These are phyloP conservation scores for Thalpophila matura DNA, from an alignment of 2,888 invertebrate genomes.

Conservation along the genomic window DNA sequence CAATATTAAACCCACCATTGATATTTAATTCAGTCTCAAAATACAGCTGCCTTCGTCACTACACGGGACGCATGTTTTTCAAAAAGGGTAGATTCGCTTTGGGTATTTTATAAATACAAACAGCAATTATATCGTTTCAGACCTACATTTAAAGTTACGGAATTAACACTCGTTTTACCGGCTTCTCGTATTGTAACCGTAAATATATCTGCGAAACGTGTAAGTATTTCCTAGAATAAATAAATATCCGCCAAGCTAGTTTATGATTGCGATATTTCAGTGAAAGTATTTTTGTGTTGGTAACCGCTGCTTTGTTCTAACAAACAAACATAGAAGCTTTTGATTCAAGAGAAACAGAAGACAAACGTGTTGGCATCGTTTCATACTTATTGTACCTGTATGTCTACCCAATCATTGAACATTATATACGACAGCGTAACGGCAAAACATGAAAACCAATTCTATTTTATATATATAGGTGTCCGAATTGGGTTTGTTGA, in stretches of 20 bases:
- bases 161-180: conserved; percentile 9
- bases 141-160: conserved; percentile 20
- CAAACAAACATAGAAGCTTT: conserved; percentile 69
- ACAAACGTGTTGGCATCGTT: conserved; percentile 69
- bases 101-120: conserved; percentile 41
- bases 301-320: conserved; percentile 71
- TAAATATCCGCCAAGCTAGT: conserved; percentile 75
- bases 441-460: conserved; percentile 27
- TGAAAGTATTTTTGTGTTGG: conserved; percentile 80
- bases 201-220: conserved; percentile 70
- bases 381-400: conserved; percentile 65
- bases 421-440: conserved; percentile 12
- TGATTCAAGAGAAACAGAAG: conserved; percentile 72
- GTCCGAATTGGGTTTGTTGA: conserved; percentile 46
- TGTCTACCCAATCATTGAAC: conserved; percentile 24
- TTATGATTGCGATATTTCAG: conserved; percentile 80
- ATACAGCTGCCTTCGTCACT: conserved; percentile 10
- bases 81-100: conserved; percentile 34
- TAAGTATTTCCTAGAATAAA: conserved; percentile 70
- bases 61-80: conserved; percentile 12
- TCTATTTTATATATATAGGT: conserved; percentile 15
- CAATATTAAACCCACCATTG: conserved; percentile 22
- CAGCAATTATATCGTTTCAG: conserved; percentile 38
- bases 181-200: conserved; percentile 45
- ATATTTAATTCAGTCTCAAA: conserved; percentile 43